Conservation (phyloP, 2,888 invertebrate species). For the Cybosia mesomella region DNA sequence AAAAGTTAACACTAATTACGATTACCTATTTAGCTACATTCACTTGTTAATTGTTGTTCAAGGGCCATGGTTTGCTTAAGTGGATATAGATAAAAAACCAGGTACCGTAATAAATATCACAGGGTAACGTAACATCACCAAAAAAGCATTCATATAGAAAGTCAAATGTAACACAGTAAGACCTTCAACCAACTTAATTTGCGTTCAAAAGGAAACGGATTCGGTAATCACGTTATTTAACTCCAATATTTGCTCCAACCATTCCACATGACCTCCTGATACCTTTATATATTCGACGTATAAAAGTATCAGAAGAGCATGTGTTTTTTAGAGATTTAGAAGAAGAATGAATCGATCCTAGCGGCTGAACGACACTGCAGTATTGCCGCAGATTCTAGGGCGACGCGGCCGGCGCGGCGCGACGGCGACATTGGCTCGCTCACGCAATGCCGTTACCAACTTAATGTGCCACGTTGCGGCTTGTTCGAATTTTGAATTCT, state of each 20-base stretch:
- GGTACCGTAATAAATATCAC: no score
- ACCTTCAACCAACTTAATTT: slow-evolving; percentile 9
- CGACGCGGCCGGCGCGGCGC: slow-evolving; percentile 51
- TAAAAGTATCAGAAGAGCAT: slow-evolving; percentile 21
- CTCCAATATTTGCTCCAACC: not conserved
- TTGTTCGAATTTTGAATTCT: not conserved
- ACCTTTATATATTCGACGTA: not conserved
- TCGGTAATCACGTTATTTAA: slow-evolving; percentile 5
- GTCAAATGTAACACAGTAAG: not conserved
- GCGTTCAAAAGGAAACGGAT: not conserved
- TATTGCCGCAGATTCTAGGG: slow-evolving; percentile 71
- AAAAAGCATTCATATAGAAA: slow-evolving; percentile 2
- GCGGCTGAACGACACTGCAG: slow-evolving; percentile 60
- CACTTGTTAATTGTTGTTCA: no score
- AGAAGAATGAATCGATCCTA: slow-evolving; percentile 48
- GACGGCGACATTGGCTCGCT: slow-evolving; percentile 41
- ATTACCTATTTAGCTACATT: no score
- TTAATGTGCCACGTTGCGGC: slow-evolving; percentile 21
- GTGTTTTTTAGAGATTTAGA: slow-evolving; percentile 26
- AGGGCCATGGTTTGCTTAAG: no score
- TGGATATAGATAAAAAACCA: no score
- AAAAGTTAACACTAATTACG: no score
- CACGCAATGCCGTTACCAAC: slow-evolving; percentile 49
- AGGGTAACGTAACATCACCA: not conserved
- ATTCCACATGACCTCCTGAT: not conserved